Evolutionary conservation across 2,113 vertebrate species (phyloP).

Genomic region (Arizona elegans): DNA sequence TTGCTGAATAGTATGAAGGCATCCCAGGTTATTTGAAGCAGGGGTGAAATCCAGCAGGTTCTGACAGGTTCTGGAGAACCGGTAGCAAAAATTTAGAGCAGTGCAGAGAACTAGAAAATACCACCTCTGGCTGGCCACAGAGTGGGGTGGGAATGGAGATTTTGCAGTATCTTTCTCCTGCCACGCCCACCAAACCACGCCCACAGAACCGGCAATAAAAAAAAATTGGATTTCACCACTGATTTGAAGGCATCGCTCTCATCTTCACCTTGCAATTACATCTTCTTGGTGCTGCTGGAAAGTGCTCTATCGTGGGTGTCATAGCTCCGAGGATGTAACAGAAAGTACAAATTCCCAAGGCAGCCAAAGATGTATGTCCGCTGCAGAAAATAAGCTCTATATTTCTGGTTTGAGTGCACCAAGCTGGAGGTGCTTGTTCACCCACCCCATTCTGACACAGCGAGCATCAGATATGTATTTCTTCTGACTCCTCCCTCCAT

Average conservation of each 20-base stretch:
- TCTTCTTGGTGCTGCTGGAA: constrained; percentile 25
- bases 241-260: constrained; percentile 24
- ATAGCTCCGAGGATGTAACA: no score
- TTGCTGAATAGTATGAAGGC: constrained; percentile 8
- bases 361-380: constrained; percentile 37
- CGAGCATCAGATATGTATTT: background rate
- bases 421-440: background rate
- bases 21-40: background rate
- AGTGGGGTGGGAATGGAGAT: no score
- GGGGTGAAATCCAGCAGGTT: no score
- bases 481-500: constrained; percentile 15
- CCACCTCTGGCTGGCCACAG: no score
- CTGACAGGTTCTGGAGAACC: no score
- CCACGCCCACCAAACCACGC: no score
- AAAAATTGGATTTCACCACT: no score
- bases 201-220: no score
- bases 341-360: constrained; percentile 31
- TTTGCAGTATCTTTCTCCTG: no score
- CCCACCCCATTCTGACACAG: background rate
- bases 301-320: no score
- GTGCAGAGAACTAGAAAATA: no score
- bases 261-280: constrained; percentile 12
- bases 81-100: no score
- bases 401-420: constrained; percentile 41
- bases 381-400: constrained; percentile 46